These are phyloP conservation scores for Balearica regulorum DNA, from an alignment of 2,797 vertebrate genomes.

Conservation along the genomic window DNA sequence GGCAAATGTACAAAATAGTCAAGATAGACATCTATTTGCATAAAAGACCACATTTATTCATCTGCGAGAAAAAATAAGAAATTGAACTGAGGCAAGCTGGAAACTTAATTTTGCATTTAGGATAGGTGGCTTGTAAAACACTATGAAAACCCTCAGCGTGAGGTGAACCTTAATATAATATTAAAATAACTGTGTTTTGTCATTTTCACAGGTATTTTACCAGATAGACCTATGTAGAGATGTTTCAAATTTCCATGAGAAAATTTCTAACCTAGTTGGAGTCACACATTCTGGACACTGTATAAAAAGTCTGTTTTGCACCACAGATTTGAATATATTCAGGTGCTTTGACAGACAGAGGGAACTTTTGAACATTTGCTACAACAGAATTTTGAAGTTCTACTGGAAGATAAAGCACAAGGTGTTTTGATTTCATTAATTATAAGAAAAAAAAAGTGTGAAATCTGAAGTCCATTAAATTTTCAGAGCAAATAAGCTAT, in stretches of 20 bases:
- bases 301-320: neutral
- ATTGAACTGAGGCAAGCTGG: neutral
- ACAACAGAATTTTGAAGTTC: neutral
- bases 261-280: neutral
- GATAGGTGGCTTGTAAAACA: neutral
- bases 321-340: neutral
- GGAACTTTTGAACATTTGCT: neutral
- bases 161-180: neutral
- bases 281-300: neutral
- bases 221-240: neutral
- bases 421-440: neutral
- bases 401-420: neutral
- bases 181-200: neutral
- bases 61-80: neutral
- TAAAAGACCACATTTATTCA: neutral
- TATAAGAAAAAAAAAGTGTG: neutral
- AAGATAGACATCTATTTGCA: conserved; percentile 17
- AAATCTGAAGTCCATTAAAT: neutral
- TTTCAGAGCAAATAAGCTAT: neutral
- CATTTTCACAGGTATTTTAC: neutral
- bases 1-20: neutral
- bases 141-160: neutral
- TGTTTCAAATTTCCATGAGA: neutral
- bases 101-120: neutral
- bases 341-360: neutral